Percentiles rank a stretch among this genome's conserved stretches.
Conservation (phyloP, 2,888 invertebrate genomes). For the Melieria omissa region DNA sequence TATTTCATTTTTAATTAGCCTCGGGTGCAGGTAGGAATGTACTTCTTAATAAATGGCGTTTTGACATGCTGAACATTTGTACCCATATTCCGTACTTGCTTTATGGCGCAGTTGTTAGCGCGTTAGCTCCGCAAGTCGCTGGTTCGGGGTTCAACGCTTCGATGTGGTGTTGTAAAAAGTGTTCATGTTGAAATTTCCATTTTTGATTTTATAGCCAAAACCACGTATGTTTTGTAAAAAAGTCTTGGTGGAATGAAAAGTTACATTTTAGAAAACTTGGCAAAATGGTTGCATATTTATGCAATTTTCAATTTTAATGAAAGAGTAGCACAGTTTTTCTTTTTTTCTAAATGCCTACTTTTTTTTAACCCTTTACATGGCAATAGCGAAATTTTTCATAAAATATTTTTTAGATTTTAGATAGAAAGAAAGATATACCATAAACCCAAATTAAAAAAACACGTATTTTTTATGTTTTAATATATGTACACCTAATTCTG, state of each 20-base stretch:
- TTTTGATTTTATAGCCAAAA: background rate
- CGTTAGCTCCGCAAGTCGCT: background rate
- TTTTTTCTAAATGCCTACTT: too few species aligned
- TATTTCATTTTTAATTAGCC: background rate
- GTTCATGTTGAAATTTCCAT: background rate
- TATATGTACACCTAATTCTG: too few species aligned
- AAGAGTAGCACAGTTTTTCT: too few species aligned
- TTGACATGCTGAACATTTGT: slow-evolving; percentile 29
- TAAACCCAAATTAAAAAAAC: too few species aligned
- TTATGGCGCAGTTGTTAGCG: slow-evolving; percentile 29
- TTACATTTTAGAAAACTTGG: background rate
- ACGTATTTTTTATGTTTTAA: too few species aligned
- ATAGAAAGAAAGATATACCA: too few species aligned
- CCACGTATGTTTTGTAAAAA: background rate
- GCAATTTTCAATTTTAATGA: too few species aligned
- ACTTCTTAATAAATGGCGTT: slow-evolving; percentile 14
- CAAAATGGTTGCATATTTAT: background rate
- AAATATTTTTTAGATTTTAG: too few species aligned
- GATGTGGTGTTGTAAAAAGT: too few species aligned
- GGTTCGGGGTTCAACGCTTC: too few species aligned
- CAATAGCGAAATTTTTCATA: too few species aligned
- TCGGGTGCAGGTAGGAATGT: background rate
- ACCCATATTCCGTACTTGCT: background rate
- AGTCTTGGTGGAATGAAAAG: background rate
- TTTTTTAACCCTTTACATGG: too few species aligned